Evolutionary conservation across 2,888 invertebrate species (phyloP).

Genomic region (Thelaira solivaga): DNA sequence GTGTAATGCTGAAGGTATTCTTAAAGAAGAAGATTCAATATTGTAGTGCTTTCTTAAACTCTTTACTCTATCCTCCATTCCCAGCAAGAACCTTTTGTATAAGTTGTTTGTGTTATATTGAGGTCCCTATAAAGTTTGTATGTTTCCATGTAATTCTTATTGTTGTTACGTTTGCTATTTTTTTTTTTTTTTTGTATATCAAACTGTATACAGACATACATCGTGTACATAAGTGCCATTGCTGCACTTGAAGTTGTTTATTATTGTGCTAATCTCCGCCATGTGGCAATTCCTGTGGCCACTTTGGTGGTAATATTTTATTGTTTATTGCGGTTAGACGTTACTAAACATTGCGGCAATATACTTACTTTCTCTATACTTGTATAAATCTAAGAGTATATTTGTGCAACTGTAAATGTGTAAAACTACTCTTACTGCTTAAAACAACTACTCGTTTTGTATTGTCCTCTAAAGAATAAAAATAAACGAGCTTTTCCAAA

Average conservation of each 20-base stretch:
- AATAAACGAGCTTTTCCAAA: conserved; percentile 40
- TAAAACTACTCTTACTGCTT: conserved; percentile 8
- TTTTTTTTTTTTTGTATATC: neutral
- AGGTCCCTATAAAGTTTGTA: neutral
- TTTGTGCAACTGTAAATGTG: neutral
- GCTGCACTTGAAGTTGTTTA: conserved; percentile 63
- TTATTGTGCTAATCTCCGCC: conserved; percentile 64
- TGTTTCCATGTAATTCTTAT: neutral
- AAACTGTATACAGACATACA: neutral
- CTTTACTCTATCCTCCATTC: neutral
- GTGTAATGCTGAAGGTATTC: too few species aligned
- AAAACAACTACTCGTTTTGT: too few species aligned
- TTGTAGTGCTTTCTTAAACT: neutral
- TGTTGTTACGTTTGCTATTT: too few species aligned
- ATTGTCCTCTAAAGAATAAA: conserved; percentile 24
- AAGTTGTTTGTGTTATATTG: neutral
- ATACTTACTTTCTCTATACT: conserved; percentile 30
- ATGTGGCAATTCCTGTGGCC: conserved; percentile 62
- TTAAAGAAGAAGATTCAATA: too few species aligned
- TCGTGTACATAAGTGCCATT: conserved; percentile 19
- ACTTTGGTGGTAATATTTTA: conserved; percentile 63
- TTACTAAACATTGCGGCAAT: conserved; percentile 61
- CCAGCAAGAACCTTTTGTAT: neutral
- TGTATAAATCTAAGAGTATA: neutral
- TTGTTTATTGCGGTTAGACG: conserved; percentile 63